Conservation (phyloP, 2,797 vertebrate species). For the Ptychobarbus kaznakovi region DNA sequence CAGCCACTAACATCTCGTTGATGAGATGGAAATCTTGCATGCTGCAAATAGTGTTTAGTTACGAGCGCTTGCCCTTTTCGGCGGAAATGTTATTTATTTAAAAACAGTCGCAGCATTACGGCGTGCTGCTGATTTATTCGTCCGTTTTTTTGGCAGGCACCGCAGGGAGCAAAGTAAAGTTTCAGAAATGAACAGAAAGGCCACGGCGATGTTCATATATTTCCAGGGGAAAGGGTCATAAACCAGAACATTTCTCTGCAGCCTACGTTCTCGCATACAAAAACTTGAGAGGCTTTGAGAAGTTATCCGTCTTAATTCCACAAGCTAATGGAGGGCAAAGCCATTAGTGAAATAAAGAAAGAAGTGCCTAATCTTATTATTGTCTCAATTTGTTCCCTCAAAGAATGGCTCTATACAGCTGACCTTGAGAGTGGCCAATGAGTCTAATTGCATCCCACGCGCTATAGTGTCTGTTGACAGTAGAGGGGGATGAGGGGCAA, state of each 20-base stretch:
- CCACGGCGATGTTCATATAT: constrained; percentile 57
- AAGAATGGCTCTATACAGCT: constrained; percentile 39
- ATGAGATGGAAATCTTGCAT: constrained; percentile 57
- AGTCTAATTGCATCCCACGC: constrained; percentile 31
- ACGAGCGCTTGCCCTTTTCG: constrained; percentile 64
- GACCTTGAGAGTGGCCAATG: constrained; percentile 51
- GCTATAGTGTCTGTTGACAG: constrained; percentile 19
- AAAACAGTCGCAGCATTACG: constrained; percentile 58
- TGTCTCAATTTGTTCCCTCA: constrained; percentile 61
- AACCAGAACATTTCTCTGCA: constrained; percentile 36
- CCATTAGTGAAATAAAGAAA: constrained; percentile 73
- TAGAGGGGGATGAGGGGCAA: constrained; percentile 21
- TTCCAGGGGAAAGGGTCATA: constrained; percentile 57
- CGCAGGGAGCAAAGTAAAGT: constrained; percentile 64
- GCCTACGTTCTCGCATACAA: constrained; percentile 19
- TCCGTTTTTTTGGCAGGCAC: constrained; percentile 44
- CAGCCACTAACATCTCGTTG: constrained; percentile 52
- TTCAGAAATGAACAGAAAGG: constrained; percentile 59
- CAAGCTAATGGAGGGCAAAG: constrained; percentile 76
- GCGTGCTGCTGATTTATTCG: constrained; percentile 64
- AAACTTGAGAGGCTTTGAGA: constrained; percentile 50
- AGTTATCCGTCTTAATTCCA: constrained; percentile 77
- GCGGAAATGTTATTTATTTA: constrained; percentile 60
- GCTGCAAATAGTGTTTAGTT: constrained; percentile 54
- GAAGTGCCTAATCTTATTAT: constrained; percentile 67